Conservation (phyloP, 2,113 vertebrate genomes). For the Electrona antarctica region DNA sequence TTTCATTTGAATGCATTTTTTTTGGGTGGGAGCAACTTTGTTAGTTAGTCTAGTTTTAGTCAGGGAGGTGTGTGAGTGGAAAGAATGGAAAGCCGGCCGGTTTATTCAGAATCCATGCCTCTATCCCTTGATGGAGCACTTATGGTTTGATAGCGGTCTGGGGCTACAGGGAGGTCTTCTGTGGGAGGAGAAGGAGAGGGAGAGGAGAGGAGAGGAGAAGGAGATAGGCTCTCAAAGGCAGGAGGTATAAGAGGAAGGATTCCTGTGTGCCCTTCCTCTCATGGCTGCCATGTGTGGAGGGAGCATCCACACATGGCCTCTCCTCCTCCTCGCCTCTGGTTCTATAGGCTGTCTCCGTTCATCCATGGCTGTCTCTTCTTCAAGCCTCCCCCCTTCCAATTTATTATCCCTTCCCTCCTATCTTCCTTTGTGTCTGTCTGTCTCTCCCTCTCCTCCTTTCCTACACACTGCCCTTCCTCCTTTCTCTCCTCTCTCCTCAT, state of each 20-base stretch:
- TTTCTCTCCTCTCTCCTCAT: neutral
- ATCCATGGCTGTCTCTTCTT: neutral
- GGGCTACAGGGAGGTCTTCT: slow-evolving; percentile 44
- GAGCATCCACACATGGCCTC: slow-evolving; percentile 49
- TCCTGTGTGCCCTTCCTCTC: slow-evolving; percentile 50
- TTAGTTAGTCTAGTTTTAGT: too few relatives aligned
- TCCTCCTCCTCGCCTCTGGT: neutral
- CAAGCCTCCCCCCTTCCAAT: too few relatives aligned
- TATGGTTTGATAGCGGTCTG: slow-evolving; percentile 38
- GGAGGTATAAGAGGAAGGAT: slow-evolving; percentile 28
- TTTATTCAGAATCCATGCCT: neutral
- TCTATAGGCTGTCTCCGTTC: neutral
- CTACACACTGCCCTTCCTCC: neutral
- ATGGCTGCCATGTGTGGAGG: slow-evolving; percentile 49
- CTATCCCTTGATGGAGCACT: slow-evolving; percentile 20
- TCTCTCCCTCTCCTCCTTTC: neutral
- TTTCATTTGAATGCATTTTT: too few relatives aligned
- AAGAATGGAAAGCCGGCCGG: slow-evolving; percentile 11
- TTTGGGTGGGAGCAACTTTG: too few relatives aligned
- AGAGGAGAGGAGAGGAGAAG: slow-evolving; percentile 16
- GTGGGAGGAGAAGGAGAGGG: slow-evolving; percentile 18
- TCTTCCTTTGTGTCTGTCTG: neutral
- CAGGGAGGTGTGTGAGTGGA: neutral
- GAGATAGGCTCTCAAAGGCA: slow-evolving; percentile 37
- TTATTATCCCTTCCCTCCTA: neutral